Percentiles rank a stretch among this genome's conserved stretches.
Evolutionary conservation across 2,113 vertebrate species (phyloP).

Genomic region (Uropsilus gracilis): DNA sequence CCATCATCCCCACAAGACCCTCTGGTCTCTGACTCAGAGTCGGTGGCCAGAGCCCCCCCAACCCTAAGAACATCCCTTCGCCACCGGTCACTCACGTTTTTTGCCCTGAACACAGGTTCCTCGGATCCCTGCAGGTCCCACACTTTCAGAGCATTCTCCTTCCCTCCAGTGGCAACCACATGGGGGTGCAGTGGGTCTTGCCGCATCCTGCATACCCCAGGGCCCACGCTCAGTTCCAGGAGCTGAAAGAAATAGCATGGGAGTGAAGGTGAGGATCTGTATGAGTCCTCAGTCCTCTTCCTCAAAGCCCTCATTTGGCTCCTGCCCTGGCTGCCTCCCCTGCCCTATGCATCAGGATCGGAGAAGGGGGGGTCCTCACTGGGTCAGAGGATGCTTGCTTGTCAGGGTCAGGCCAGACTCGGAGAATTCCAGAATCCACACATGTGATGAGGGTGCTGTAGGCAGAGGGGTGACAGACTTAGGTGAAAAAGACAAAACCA

Average conservation of each 20-base stretch:
- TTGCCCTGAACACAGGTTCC: constrained; percentile 89
- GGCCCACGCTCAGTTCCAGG: constrained; percentile 81
- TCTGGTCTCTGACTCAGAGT: background rate
- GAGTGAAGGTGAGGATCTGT: background rate
- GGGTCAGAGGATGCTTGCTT: constrained; percentile 79
- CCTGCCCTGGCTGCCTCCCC: background rate
- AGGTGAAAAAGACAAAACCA: background rate
- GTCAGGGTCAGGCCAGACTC: constrained; percentile 85
- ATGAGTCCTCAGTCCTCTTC: background rate
- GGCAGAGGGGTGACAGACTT: background rate
- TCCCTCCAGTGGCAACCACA: constrained; percentile 90
- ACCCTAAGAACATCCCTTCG: background rate
- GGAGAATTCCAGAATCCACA: constrained; percentile 87
- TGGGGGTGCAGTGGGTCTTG: constrained; percentile 82
- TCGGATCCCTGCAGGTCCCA: constrained; percentile 91
- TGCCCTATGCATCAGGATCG: background rate
- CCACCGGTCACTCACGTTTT: constrained; percentile 86
- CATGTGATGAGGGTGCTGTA: constrained; percentile 88
- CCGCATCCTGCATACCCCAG: constrained; percentile 89
- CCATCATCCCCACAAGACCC: background rate
- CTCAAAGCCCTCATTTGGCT: background rate
- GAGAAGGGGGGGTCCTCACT: constrained; percentile 69
- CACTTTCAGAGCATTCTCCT: constrained; percentile 91
- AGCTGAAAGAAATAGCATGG: constrained; percentile 57
- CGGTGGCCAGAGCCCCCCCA: background rate